Percentiles rank a stretch among this genome's conserved stretches.
phyloP scores from a whole-genome alignment of 2,797 vertebrate species.

The Cynopterus sphinx region DNA sequence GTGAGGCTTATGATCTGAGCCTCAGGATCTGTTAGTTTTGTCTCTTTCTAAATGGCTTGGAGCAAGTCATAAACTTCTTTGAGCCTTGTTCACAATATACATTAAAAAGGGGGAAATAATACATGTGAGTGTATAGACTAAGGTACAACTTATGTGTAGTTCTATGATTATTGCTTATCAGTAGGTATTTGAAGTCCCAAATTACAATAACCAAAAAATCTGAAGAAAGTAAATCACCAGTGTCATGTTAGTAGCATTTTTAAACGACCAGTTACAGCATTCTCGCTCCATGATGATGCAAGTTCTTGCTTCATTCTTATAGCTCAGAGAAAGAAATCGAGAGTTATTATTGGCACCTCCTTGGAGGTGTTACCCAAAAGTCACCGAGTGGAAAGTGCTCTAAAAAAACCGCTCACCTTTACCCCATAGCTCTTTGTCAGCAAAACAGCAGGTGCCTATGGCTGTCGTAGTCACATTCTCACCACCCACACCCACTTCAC shows the following conservation, averaged over 20 bases:
- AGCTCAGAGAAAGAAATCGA: neutral
- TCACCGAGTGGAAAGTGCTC: neutral
- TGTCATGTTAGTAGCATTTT: neutral
- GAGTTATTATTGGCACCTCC: neutral
- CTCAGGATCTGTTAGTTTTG: accelerated
- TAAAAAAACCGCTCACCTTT: neutral
- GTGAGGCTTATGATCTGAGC: too few species aligned
- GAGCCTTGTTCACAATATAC: neutral
- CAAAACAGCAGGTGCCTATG: neutral
- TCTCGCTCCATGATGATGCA: neutral
- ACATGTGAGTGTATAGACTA: accelerated
- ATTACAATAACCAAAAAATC: neutral
- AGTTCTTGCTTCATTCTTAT: neutral
- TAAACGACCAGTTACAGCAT: neutral
- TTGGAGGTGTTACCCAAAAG: neutral
- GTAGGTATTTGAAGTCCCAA: neutral
- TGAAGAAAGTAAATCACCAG: neutral
- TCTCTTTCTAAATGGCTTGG: neutral
- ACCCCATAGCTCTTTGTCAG: neutral
- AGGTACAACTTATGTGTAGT: neutral
- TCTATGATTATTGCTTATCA: neutral
- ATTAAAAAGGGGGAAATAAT: neutral
- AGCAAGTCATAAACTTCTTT: neutral
- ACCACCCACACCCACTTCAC: accelerated
- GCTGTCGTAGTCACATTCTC: neutral